Base-by-base conservation (phyloP, 2,797 vertebrate species). In the Cygnus olor region DNA sequence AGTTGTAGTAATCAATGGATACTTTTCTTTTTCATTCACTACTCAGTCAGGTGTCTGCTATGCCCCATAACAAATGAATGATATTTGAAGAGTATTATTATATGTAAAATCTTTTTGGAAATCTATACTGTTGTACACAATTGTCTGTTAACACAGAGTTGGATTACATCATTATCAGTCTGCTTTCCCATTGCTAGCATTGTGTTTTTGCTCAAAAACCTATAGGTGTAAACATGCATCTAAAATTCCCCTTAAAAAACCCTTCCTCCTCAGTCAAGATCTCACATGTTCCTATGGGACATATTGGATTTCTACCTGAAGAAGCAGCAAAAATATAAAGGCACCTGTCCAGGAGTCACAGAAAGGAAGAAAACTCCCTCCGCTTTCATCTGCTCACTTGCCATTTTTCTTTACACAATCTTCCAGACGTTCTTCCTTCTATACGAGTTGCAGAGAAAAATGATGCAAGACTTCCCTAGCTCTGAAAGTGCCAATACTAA, bases 11-110 rank as follows among this genome's bases (percentile, higher is more conserved):
- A 96, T 96, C 95, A 94, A 76, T 80, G 47, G 17, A 21, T 25
- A 90, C 78, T 94, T 69, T 63, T 28, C 14, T 45, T 90, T 97
- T 96, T 95, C 22, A 70, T 86, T 89, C 76, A 42, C 6, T 65
- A 44, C 71, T 94, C 63, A 89, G 45, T 78, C 47, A 12, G 40
- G 58, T 64, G 93, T 95, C 80, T 96, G 71, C 49, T 93, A 25
- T 82, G 61, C 34, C 17, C 73, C 16, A 30, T 80, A 93, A 65
- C 40, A 94, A 74, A 96, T 68, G 15, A 70, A 69, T 65, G 24
- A 40, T 42, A 74, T 87, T 94, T 94, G 68, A 89, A 84, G 73
- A 94, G 42, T 77, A 85, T 88, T 81, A 74, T 80, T 95, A 47
- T 69, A 78, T 71, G 3, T 87, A 51, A 51, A 25, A 51, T 25